Conservation (phyloP, 2,888 invertebrate species). For the Lasioglossum villosulum region DNA sequence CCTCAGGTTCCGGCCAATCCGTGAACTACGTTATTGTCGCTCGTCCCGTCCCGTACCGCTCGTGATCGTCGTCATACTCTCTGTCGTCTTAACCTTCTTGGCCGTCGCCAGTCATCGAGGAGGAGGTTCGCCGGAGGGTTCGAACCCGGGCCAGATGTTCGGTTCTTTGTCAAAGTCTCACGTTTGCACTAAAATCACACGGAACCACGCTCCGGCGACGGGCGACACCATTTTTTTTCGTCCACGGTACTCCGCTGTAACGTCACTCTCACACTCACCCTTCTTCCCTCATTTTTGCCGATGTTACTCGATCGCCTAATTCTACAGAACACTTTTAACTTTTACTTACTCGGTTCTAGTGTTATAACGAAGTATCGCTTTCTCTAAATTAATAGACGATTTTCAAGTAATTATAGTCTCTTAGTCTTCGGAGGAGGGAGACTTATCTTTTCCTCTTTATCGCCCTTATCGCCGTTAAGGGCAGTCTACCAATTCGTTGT, state of each 20-base stretch:
- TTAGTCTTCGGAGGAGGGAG: no score
- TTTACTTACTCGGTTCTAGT: no score
- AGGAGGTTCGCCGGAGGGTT: slow-evolving; percentile 41
- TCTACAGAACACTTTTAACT: not conserved
- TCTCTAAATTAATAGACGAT: no score
- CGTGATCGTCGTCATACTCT: slow-evolving; percentile 26
- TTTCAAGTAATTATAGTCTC: no score
- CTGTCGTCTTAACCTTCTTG: slow-evolving; percentile 17
- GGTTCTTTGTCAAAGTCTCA: slow-evolving; percentile 42
- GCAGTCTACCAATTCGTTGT: no score
- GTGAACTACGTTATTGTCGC: slow-evolving; percentile 46
- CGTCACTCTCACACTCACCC: not conserved
- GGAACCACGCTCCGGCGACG: slow-evolving; percentile 1
- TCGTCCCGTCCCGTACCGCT: slow-evolving; percentile 22
- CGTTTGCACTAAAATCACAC: slow-evolving; percentile 56
- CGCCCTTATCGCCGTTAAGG: no score
- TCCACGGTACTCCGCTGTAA: not conserved
- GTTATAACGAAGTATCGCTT: no score
- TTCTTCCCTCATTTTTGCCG: not conserved
- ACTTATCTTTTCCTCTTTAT: no score
- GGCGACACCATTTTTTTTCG: not conserved
- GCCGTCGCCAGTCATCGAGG: slow-evolving; percentile 22
- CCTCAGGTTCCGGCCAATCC: slow-evolving; percentile 52
- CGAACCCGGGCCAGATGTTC: slow-evolving; percentile 36
- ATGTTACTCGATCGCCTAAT: not conserved